Percentiles rank a stretch among this genome's conserved stretches.
These are phyloP conservation scores for Formica selysi DNA, from an alignment of 1,140 invertebrate genomes.

Conservation along the genomic window DNA sequence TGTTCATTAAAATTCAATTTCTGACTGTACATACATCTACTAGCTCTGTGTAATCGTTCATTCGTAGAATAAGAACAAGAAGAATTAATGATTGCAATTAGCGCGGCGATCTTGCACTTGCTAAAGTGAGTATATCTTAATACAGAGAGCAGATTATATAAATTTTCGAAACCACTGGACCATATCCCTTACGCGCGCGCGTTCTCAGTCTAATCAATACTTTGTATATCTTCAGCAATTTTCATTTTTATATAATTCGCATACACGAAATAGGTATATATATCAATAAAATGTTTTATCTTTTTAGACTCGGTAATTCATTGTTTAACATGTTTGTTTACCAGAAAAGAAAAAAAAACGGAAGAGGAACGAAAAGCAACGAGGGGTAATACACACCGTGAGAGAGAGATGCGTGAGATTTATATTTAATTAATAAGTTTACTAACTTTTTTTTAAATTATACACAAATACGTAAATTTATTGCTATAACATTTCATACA, in stretches of 20 bases:
- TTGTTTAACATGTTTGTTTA: conserved; percentile 29
- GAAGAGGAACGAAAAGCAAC: conserved; percentile 36
- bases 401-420: conserved; percentile 63
- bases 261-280: conserved; percentile 11
- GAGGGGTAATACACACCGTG: conserved; percentile 65
- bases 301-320: conserved; percentile 52
- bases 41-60: conserved; percentile 51
- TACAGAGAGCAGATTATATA: conserved; percentile 1
- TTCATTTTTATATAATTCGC: conserved; percentile 62
- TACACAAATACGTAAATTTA: conserved; percentile 79
- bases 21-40: conserved; percentile 20
- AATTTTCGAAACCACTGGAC: conserved; percentile 9
- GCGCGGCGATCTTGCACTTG: conserved; percentile 33
- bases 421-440: conserved; percentile 77
- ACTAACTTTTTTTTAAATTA: conserved; percentile 76
- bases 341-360: background rate
- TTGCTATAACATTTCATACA: conserved; percentile 78
- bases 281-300: conserved; percentile 56
- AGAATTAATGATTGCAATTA: conserved; percentile 52
- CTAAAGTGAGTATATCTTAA: conserved; percentile 29
- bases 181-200: background rate
- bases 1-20: conserved; percentile 24
- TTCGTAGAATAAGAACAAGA: conserved; percentile 37
- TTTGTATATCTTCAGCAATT: conserved; percentile 23
- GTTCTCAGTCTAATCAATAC: conserved; percentile 36